Conservation (phyloP, 1,140 invertebrate species). For the Pteromalus puparum region DNA sequence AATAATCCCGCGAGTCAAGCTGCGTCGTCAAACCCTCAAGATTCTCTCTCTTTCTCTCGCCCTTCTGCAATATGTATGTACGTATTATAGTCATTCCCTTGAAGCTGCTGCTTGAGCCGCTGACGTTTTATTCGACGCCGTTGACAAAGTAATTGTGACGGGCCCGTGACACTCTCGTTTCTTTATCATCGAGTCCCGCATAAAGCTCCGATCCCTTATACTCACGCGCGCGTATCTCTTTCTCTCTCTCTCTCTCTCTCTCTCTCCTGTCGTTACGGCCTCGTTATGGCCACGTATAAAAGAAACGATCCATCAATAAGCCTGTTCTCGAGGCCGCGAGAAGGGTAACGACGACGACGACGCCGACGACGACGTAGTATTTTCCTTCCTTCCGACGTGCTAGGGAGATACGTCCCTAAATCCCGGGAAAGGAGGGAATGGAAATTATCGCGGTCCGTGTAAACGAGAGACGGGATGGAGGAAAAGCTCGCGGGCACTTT, state of each 20-base stretch:
- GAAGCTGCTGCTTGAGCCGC: neutral
- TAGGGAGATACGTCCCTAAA: slow-evolving; percentile 32
- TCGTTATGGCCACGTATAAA: slow-evolving; percentile 47
- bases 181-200: slow-evolving; percentile 43
- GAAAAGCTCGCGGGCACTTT: slow-evolving; percentile 44
- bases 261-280: slow-evolving; percentile 37
- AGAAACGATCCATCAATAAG: slow-evolving; percentile 54
- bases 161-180: slow-evolving; percentile 29
- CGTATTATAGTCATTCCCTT: neutral
- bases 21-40: neutral
- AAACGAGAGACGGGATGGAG: slow-evolving; percentile 12
- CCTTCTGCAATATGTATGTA: neutral
- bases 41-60: neutral
- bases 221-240: slow-evolving; percentile 21
- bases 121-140: slow-evolving; percentile 23
- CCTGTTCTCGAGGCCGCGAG: slow-evolving; percentile 34
- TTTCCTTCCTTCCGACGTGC: neutral
- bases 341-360: neutral
- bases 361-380: neutral
- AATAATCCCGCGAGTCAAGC: neutral
- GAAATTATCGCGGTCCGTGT: slow-evolving; percentile 49
- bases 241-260: slow-evolving; percentile 10
- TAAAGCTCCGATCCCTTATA: slow-evolving; percentile 25
- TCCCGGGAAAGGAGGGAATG: slow-evolving; percentile 32
- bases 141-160: slow-evolving; percentile 50